Evolutionary conservation across 2,888 invertebrate species (phyloP).

Genomic region (Timandra comae): DNA sequence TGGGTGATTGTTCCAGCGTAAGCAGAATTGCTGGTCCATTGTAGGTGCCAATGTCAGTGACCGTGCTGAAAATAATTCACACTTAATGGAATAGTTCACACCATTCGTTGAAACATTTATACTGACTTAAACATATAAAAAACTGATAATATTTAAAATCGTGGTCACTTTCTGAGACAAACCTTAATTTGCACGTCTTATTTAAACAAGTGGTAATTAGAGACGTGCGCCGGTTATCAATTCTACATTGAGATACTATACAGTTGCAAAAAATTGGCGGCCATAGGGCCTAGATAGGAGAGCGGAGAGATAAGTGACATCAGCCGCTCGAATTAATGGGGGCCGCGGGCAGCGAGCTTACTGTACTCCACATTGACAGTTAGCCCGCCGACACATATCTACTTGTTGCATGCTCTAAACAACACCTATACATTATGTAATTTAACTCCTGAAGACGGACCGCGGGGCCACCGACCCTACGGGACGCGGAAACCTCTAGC

Average conservation of each 20-base stretch:
- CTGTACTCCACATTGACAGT: slow-evolving; percentile 77
- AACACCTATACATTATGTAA: slow-evolving; percentile 76
- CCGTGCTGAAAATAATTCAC: slow-evolving; percentile 62
- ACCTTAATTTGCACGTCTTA: slow-evolving; percentile 49
- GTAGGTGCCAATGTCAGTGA: slow-evolving; percentile 77
- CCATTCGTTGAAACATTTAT: slow-evolving; percentile 7
- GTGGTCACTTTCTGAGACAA: slow-evolving; percentile 38
- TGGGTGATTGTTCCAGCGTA: slow-evolving; percentile 96
- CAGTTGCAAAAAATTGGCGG: slow-evolving; percentile 71
- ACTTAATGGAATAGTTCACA: slow-evolving; percentile 7
- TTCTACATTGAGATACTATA: slow-evolving; percentile 60
- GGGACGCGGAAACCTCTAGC: slow-evolving; percentile 76
- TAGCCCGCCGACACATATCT: slow-evolving; percentile 75
- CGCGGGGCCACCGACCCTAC: slow-evolving; percentile 75
- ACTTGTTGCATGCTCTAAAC: slow-evolving; percentile 75
- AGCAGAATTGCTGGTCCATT: slow-evolving; percentile 92
- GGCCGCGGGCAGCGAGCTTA: slow-evolving; percentile 74
- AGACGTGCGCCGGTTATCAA: slow-evolving; percentile 63
- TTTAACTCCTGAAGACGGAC: slow-evolving; percentile 71
- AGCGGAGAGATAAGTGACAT: slow-evolving; percentile 75
- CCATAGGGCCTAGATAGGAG: slow-evolving; percentile 76
- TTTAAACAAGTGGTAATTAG: slow-evolving; percentile 60
- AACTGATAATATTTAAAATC: slow-evolving; percentile 31
- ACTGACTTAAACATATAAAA: slow-evolving; percentile 23
- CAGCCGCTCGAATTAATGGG: slow-evolving; percentile 76